Conservation (phyloP, 2,797 vertebrate species). For the Falco columbarius region DNA sequence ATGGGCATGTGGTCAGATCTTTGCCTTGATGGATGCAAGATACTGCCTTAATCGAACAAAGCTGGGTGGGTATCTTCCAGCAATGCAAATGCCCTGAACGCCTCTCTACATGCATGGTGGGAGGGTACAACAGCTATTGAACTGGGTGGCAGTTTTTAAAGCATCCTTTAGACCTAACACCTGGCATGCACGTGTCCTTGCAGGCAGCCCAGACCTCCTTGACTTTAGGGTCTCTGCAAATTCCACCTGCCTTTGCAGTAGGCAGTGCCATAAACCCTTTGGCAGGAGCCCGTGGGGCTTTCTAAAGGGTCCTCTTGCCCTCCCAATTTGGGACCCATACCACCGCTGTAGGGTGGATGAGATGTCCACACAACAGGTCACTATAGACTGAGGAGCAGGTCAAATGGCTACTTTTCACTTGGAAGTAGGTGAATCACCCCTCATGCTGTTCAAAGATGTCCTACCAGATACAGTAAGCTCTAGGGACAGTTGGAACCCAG, state of each 20-base stretch:
- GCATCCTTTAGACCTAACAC: not conserved
- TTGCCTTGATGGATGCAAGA: not conserved
- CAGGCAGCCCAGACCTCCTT: not conserved
- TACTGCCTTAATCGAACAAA: not conserved
- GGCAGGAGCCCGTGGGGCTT: not conserved
- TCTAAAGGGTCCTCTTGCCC: not conserved
- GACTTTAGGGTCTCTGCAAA: not conserved
- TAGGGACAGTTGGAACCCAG: not conserved
- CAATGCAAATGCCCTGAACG: not conserved
- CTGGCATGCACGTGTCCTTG: not conserved
- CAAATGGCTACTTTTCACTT: not conserved
- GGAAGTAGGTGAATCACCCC: not conserved
- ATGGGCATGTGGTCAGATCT: not conserved
- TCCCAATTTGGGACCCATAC: not conserved
- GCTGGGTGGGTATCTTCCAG: not conserved
- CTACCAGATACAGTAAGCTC: not conserved
- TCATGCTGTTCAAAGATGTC: not conserved
- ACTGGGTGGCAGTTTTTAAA: not conserved
- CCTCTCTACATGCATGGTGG: not conserved
- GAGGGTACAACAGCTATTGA: not conserved
- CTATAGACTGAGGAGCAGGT: not conserved
- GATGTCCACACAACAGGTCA: not conserved
- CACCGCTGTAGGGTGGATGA: not conserved
- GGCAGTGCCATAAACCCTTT: not conserved
- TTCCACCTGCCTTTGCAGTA: not conserved